These are phyloP conservation scores for Tipula vernalis DNA, from an alignment of 2,888 invertebrate species.

Conservation along the genomic window DNA sequence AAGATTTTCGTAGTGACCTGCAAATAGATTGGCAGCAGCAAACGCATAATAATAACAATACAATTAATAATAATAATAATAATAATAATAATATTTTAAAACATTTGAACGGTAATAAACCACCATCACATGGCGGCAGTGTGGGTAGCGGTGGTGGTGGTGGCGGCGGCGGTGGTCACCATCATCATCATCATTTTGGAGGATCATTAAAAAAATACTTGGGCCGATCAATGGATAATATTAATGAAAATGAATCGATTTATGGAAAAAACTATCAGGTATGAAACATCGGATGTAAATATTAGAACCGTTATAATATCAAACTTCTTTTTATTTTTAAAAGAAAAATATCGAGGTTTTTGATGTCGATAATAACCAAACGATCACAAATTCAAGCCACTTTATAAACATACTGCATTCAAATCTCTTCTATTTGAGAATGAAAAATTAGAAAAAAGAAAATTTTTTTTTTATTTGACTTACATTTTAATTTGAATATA, in stretches of 20 bases:
- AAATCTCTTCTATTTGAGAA: neutral
- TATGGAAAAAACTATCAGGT: slow-evolving; percentile 15
- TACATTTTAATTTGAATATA: slow-evolving; percentile 4
- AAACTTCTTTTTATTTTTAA: neutral
- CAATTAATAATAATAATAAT: slow-evolving; percentile 9
- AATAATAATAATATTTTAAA: slow-evolving; percentile 5
- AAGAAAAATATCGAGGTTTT: neutral
- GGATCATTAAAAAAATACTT: slow-evolving; percentile 4
- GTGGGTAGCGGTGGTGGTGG: neutral
- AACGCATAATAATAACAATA: neutral
- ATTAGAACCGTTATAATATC: neutral
- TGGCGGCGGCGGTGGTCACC: neutral
- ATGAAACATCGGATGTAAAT: neutral
- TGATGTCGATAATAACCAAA: neutral
- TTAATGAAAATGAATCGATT: slow-evolving; percentile 12
- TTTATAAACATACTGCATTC: neutral
- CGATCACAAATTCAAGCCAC: neutral
- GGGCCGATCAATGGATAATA: slow-evolving; percentile 15
- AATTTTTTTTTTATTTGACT: neutral
- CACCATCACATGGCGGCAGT: neutral
- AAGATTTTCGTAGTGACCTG: slow-evolving; percentile 52
- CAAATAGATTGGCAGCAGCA: neutral
- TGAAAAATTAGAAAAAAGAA: neutral
- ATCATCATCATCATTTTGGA: neutral
- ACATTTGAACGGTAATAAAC: neutral